Evolutionary conservation across 2,797 vertebrate species (phyloP), one percentile per base, ranked within the genome.

Genomic region (Champsocephalus gunnari): DNA sequence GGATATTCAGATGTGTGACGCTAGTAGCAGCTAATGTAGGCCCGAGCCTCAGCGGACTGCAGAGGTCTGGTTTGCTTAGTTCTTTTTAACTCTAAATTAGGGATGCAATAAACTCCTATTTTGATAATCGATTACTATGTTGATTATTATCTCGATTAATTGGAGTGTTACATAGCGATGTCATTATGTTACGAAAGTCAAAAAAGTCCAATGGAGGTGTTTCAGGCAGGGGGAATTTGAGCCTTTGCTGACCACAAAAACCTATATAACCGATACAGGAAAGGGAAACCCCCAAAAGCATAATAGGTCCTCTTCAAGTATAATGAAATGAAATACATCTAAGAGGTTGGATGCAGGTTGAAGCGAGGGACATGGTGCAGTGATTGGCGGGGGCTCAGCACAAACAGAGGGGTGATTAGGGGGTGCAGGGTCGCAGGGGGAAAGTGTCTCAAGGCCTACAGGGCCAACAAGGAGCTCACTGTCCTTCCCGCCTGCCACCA

Each of bases 391-490:
- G 28, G 34, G 51, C 62, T 80, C 32, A 61, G 67, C 47, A 63
- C 59, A 70, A 73, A 68, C 61, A 71, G 66, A 53, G 38, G 73
- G 69, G 71, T 69, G 58, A 78, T 77, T 51, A 50, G 63, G 58
- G 34, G 66, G 19, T 84, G 73, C 57, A 49, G 73, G 77, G 71
- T 75, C 64, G 49, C 68, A 66, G 78, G 84, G 85, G 85, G 75
- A 84, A 79, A 75, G 59, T 64, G 68, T 76, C 68, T 71, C 48
- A 60, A 81, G 50, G 60, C 77, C 75, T 78, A 51, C 54, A 86
- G 28, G 73, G 50, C 73, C 83, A 89, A 93, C 88, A 92, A 91
- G 86, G 79, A 88, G 77, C 82, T 88, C 79, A 85, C 75, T 90
- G 85, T 91, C 76, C 82, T 66, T 76, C 67, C 77, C 58, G 75